Conservation (phyloP, 2,888 invertebrate genomes). For the Desoria tigrina region DNA sequence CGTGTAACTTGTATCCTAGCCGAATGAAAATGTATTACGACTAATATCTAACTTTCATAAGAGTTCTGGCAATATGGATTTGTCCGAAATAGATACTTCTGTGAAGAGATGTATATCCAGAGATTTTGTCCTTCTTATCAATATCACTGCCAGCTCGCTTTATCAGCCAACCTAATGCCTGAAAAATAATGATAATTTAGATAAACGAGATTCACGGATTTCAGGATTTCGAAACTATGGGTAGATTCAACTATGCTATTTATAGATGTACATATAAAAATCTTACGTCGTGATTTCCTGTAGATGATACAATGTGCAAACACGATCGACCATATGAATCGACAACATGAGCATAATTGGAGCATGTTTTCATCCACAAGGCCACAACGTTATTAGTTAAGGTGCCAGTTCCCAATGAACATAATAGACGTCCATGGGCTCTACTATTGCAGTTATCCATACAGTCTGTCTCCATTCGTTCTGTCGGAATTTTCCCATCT, state of each 20-base stretch:
- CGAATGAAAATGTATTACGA: neutral
- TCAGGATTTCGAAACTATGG: neutral
- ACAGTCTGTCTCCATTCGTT: slow-evolving; percentile 29
- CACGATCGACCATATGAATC: slow-evolving; percentile 71
- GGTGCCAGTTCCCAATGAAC: slow-evolving; percentile 59
- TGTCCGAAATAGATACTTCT: slow-evolving; percentile 80
- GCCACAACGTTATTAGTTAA: slow-evolving; percentile 59
- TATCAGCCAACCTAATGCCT: slow-evolving; percentile 73
- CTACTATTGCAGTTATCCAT: slow-evolving; percentile 44
- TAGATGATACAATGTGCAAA: slow-evolving; percentile 74
- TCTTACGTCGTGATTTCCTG: slow-evolving; percentile 34
- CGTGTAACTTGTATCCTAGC: too few relatives aligned
- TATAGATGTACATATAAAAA: slow-evolving; percentile 7
- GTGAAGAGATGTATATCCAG: slow-evolving; percentile 79
- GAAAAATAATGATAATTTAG: too few relatives aligned
- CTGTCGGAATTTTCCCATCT: neutral
- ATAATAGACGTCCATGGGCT: slow-evolving; percentile 42
- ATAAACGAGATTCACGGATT: neutral
- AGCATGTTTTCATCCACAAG: slow-evolving; percentile 64
- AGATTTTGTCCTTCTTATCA: slow-evolving; percentile 69
- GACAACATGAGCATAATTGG: slow-evolving; percentile 64
- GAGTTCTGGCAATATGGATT: slow-evolving; percentile 69
- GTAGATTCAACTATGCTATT: neutral
- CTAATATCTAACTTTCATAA: slow-evolving; percentile 63
- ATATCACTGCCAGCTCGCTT: slow-evolving; percentile 64